Evolutionary conservation across 1,140 invertebrate species (phyloP).

Genomic region (Macrocentrus cingulum): DNA sequence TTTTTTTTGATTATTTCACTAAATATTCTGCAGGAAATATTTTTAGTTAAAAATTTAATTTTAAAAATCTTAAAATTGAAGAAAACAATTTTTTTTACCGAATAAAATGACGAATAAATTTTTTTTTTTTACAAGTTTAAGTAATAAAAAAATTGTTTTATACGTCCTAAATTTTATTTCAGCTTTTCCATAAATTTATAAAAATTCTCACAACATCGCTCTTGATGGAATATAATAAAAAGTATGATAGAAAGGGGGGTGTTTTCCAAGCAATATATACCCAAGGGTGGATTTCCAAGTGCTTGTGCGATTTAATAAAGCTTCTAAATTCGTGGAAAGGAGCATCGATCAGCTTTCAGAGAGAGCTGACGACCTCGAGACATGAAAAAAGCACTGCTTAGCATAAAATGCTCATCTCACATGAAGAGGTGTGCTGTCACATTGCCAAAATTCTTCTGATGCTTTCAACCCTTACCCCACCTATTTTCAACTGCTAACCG

Average conservation of each 20-base stretch:
- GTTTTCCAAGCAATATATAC: not conserved
- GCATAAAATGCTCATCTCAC: constrained; percentile 29
- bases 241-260: constrained; percentile 2
- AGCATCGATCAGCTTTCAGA: constrained; percentile 13
- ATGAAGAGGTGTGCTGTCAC: constrained; percentile 3
- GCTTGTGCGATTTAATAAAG: constrained; percentile 22
- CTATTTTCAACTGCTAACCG: too few relatives aligned
- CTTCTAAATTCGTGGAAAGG: constrained; percentile 16
- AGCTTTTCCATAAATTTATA: too few relatives aligned
- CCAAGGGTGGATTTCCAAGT: not conserved
- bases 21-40: too few relatives aligned
- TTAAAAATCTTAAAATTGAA: too few relatives aligned
- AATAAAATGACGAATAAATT: too few relatives aligned
- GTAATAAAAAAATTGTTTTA: too few relatives aligned
- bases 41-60: too few relatives aligned
- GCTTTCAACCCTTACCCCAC: not conserved
- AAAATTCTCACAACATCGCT: too few relatives aligned
- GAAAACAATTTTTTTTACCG: too few relatives aligned
- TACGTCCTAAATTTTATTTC: too few relatives aligned
- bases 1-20: too few relatives aligned
- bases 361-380: constrained; percentile 2
- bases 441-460: constrained; percentile 29
- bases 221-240: constrained; percentile 5
- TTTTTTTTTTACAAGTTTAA: too few relatives aligned
- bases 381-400: constrained; percentile 29